Evolutionary conservation across 1,140 invertebrate genomes (phyloP).

Genomic region (Anastrepha obliqua): DNA sequence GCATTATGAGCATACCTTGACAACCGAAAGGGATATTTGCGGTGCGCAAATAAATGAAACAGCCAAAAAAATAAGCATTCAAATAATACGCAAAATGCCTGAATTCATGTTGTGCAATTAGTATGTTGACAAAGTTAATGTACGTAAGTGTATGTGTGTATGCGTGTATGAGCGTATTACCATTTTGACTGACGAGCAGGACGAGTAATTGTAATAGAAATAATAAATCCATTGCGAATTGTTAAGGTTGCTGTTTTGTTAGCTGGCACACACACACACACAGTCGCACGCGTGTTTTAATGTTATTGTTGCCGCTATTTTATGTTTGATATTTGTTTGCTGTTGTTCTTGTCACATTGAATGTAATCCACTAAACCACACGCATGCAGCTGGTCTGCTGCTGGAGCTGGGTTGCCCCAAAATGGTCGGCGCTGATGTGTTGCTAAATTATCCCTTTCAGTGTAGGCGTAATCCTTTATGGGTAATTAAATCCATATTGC

Average conservation of each 20-base stretch:
- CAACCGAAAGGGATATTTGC: too few relatives aligned
- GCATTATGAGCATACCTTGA: too few relatives aligned
- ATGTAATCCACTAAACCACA: neutral
- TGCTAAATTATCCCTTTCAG: conserved; percentile 42
- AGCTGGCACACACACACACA: neutral
- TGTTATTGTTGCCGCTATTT: conserved; percentile 13
- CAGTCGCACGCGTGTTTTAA: neutral
- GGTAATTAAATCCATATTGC: conserved; percentile 57
- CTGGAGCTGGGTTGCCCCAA: neutral
- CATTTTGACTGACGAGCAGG: conserved; percentile 44
- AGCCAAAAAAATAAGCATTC: too few relatives aligned
- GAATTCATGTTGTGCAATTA: neutral
- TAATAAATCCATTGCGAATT: conserved; percentile 47
- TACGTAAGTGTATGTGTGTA: neutral
- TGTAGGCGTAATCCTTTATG: conserved; percentile 60
- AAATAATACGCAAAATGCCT: neutral
- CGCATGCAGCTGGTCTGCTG: neutral
- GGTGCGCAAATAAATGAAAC: too few relatives aligned
- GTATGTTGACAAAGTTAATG: neutral
- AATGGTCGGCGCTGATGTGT: conserved; percentile 1
- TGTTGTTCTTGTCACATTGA: conserved; percentile 26
- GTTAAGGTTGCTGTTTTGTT: conserved; percentile 7
- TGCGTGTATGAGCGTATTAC: neutral
- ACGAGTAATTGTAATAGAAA: conserved; percentile 46
- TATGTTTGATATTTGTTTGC: conserved; percentile 18